These are phyloP conservation scores for Cottus gobio DNA, from an alignment of 2,113 vertebrate genomes.

Conservation along the genomic window DNA sequence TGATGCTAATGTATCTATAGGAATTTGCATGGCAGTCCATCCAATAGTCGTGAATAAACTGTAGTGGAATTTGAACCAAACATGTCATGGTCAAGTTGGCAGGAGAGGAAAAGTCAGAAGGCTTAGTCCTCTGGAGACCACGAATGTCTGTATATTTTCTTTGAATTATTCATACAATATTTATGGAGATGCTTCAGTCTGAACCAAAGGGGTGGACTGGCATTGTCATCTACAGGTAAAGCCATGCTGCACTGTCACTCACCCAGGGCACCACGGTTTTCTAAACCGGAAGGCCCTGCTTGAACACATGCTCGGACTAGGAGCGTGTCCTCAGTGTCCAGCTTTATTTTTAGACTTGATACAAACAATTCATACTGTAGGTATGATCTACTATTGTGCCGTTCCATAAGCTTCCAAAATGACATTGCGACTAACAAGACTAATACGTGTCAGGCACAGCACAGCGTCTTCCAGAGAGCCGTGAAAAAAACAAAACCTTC, in stretches of 20 bases:
- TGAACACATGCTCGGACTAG: neutral
- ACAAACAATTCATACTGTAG: neutral
- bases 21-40: neutral
- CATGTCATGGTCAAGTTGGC: neutral
- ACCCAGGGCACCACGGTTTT: neutral
- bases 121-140: neutral
- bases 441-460: neutral
- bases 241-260: neutral
- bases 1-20: neutral
- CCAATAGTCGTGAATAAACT: neutral
- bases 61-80: neutral
- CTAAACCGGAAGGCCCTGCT: neutral
- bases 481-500: constrained; percentile 18
- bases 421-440: neutral
- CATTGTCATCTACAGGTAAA: neutral
- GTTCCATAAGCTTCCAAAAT: neutral
- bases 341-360: constrained; percentile 5
- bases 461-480: neutral
- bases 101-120: neutral
- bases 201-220: neutral
- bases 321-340: neutral
- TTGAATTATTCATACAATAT: neutral
- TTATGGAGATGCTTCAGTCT: neutral
- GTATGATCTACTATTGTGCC: neutral
- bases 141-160: neutral